Percentiles rank a stretch among this genome's conserved stretches.
Conservation (phyloP, 2,797 vertebrate species). For the Leuciscus waleckii region DNA sequence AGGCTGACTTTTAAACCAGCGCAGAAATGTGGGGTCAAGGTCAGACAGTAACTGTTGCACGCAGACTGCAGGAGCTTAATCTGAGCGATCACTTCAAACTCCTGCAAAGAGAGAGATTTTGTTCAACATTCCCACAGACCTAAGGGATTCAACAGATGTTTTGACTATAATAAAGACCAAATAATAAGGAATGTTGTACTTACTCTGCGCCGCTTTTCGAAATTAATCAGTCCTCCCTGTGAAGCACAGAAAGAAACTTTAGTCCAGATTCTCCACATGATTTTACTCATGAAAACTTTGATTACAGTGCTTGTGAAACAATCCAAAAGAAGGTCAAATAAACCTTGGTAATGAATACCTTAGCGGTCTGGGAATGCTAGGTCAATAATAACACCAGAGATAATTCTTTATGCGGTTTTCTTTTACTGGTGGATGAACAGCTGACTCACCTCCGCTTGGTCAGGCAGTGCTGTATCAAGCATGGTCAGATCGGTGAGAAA, state of each 20-base stretch:
- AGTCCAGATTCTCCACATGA: constrained; percentile 23
- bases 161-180: constrained; percentile 21
- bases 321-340: constrained; percentile 21
- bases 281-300: neutral
- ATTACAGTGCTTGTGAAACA: constrained; percentile 3
- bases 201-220: constrained; percentile 94
- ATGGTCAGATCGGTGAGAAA: constrained; percentile 94
- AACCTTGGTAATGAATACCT: constrained; percentile 35
- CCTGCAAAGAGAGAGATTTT: constrained; percentile 73
- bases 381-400: constrained; percentile 14
- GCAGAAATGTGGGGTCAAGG: constrained; percentile 83
- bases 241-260: constrained; percentile 64
- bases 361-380: neutral
- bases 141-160: constrained; percentile 18
- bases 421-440: neutral
- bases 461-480: constrained; percentile 93
- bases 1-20: constrained; percentile 87
- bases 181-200: constrained; percentile 62
- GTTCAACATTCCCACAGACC: neutral
- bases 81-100: constrained; percentile 95
- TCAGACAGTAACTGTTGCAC: constrained; percentile 93
- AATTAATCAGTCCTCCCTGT: constrained; percentile 94
- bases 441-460: constrained; percentile 85
- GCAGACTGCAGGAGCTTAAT: constrained; percentile 95
- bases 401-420: neutral